Conservation (phyloP, 2,888 invertebrate species). For the Spatulosminthurus flaviceps region DNA sequence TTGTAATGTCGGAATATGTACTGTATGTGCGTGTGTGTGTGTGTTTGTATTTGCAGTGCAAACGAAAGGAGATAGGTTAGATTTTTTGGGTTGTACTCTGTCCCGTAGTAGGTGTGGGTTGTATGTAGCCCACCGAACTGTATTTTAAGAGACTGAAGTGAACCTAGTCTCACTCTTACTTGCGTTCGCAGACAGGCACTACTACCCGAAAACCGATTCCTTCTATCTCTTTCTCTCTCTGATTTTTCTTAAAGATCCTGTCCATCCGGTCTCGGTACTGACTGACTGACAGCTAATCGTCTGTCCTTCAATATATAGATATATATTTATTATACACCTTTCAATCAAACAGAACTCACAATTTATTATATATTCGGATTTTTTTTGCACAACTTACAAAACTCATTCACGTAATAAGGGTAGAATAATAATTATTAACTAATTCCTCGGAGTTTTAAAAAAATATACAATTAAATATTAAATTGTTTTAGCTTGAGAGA, state of each 20-base stretch:
- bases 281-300: constrained; percentile 35
- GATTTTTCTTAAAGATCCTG: constrained; percentile 37
- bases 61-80: constrained; percentile 22
- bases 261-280: constrained; percentile 44
- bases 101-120: constrained; percentile 53
- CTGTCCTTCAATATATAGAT: constrained; percentile 32
- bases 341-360: constrained; percentile 32
- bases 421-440: neutral
- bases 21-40: too few relatives aligned
- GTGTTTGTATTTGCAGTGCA: neutral
- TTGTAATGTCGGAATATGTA: too few relatives aligned
- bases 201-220: constrained; percentile 50
- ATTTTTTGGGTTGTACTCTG: constrained; percentile 44
- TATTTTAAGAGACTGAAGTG: constrained; percentile 60
- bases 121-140: constrained; percentile 56
- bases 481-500: neutral
- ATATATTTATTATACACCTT: too few relatives aligned
- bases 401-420: neutral
- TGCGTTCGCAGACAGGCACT: constrained; percentile 60
- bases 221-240: too few relatives aligned
- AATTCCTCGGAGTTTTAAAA: neutral
- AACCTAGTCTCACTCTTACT: constrained; percentile 60
- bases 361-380: neutral
- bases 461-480: neutral
- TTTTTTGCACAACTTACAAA: neutral